Evolutionary conservation across 2,888 invertebrate species (phyloP).

Genomic region (Dryadula phaetusa): DNA sequence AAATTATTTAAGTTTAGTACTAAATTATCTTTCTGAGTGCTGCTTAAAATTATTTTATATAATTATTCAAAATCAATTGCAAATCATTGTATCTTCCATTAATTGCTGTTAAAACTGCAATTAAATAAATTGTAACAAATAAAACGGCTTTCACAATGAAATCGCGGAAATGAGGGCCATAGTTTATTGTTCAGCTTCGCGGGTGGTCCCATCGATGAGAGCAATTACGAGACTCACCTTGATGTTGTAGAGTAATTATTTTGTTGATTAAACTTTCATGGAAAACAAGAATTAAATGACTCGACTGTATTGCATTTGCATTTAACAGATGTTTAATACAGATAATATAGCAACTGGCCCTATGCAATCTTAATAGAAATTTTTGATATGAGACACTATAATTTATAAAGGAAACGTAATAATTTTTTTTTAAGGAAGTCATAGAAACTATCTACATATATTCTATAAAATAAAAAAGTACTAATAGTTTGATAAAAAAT

Average conservation of each 20-base stretch:
- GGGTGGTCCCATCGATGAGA: constrained; percentile 40
- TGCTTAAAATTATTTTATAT: too few species aligned
- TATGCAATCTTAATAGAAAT: not conserved
- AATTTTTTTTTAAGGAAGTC: too few species aligned
- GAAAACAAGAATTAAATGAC: constrained; percentile 22
- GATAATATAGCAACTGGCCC: constrained; percentile 1
- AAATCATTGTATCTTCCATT: not conserved
- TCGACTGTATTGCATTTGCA: constrained; percentile 11
- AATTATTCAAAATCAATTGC: too few species aligned
- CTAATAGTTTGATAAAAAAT: too few species aligned
- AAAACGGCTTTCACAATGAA: not conserved
- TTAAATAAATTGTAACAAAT: not conserved
- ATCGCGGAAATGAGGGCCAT: not conserved
- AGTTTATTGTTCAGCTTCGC: constrained; percentile 17
- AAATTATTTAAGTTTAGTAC: too few species aligned
- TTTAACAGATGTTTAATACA: constrained; percentile 14
- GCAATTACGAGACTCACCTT: constrained; percentile 36
- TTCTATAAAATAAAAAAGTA: too few species aligned
- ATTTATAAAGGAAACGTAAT: too few species aligned
- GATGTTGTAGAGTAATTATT: constrained; percentile 25
- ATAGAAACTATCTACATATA: too few species aligned
- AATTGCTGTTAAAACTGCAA: not conserved
- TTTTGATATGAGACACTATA: too few species aligned
- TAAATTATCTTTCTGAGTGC: too few species aligned
- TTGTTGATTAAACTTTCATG: constrained; percentile 36